Evolutionary conservation across 1,140 invertebrate genomes (phyloP).

Genomic region (Heliconius himera): DNA sequence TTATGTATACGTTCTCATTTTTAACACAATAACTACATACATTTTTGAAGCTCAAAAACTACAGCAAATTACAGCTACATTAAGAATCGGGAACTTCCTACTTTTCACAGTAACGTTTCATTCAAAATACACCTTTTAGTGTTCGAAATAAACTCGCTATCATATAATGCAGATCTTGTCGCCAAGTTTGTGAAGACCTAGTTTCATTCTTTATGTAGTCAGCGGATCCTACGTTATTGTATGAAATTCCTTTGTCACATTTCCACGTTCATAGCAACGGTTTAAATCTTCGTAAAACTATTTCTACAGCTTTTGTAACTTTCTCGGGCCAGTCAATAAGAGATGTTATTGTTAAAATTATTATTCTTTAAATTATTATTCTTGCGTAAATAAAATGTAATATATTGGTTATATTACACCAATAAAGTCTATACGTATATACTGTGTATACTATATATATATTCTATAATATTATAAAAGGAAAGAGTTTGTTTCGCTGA

Average conservation of each 20-base stretch:
- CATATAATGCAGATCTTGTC: conserved; percentile 5
- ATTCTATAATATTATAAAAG: too few relatives aligned
- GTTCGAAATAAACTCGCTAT: conserved; percentile 9
- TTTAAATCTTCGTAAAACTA: background rate
- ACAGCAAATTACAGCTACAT: background rate
- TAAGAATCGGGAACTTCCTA: background rate
- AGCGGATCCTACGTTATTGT: background rate
- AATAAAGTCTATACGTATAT: too few relatives aligned
- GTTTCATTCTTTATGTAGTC: conserved; percentile 7
- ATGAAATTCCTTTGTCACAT: conserved; percentile 6
- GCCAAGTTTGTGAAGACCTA: conserved; percentile 15
- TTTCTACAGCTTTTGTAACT: background rate
- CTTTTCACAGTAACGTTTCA: background rate
- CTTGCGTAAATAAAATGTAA: too few relatives aligned
- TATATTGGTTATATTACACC: too few relatives aligned
- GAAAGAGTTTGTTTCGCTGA: too few relatives aligned
- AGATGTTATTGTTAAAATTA: background rate
- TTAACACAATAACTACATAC: too few relatives aligned
- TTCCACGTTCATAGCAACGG: background rate
- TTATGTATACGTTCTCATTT: too few relatives aligned
- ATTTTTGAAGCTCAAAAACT: too few relatives aligned
- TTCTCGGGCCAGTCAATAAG: background rate
- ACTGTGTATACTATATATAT: too few relatives aligned
- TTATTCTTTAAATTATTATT: conserved; percentile 1
- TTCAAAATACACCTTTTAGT: background rate